Conservation (phyloP, 2,113 vertebrate species). For the Sorex fumeus region DNA sequence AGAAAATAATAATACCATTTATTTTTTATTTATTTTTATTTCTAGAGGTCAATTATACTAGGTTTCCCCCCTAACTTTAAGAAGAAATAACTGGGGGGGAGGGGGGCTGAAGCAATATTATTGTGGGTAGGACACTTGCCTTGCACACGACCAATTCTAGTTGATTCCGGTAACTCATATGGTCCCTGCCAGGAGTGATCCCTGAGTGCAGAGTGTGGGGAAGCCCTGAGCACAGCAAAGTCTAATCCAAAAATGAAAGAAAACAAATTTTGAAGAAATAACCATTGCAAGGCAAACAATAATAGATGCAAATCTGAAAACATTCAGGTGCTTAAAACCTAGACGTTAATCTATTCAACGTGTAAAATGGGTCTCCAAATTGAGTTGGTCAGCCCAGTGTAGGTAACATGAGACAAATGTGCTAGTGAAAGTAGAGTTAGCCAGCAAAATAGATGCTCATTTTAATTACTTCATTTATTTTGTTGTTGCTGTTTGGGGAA, state of each 20-base stretch:
- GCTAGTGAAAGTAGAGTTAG: background rate
- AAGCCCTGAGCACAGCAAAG: too few species aligned
- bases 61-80: background rate
- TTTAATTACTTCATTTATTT: background rate
- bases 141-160: background rate
- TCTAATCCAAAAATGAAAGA: too few species aligned
- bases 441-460: background rate
- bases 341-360: background rate
- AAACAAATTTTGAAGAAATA: too few species aligned
- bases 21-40: background rate
- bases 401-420: background rate
- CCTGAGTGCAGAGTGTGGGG: too few species aligned
- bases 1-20: constrained; percentile 42
- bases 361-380: background rate
- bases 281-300: background rate
- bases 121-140: too few species aligned
- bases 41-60: background rate
- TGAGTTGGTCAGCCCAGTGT: background rate
- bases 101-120: too few species aligned
- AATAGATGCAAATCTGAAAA: constrained; percentile 44
- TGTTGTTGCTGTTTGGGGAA: too few species aligned
- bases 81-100: too few species aligned
- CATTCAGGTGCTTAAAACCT: background rate
- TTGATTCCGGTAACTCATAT: background rate
- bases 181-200: too few species aligned